phyloP scores from a whole-genome alignment of 2,113 vertebrate genomes.

The Globicephala melas region DNA sequence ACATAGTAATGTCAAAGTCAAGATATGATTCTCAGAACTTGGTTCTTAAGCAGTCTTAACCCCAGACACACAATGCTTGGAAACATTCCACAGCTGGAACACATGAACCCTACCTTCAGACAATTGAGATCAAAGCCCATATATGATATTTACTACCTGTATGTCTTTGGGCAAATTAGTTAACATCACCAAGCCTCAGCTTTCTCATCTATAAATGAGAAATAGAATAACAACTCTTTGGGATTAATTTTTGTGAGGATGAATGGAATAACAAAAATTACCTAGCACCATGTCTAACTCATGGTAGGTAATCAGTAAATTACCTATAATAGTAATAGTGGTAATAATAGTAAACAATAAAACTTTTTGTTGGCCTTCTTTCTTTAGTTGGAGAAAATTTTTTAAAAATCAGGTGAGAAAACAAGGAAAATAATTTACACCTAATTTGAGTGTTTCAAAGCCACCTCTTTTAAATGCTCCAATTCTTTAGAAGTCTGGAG shows the following conservation, averaged over 20 bases:
- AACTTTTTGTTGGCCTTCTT: neutral
- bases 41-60: neutral
- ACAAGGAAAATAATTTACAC: neutral
- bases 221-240: neutral
- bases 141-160: neutral
- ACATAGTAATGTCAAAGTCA: neutral
- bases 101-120: neutral
- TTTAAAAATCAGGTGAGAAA: neutral
- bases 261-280: neutral
- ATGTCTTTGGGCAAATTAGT: neutral
- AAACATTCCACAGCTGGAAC: neutral
- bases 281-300: neutral
- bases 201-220: neutral
- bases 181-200: neutral
- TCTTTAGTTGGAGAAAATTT: neutral
- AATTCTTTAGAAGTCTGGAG: neutral
- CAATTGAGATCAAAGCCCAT: neutral
- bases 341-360: neutral
- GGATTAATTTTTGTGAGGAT: neutral
- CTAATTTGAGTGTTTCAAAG: neutral
- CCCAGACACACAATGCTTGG: neutral
- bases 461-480: neutral
- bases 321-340: neutral
- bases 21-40: neutral
- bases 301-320: neutral